These are phyloP conservation scores for Clunio marinus DNA, from an alignment of 2,888 invertebrate species.

Conservation along the genomic window DNA sequence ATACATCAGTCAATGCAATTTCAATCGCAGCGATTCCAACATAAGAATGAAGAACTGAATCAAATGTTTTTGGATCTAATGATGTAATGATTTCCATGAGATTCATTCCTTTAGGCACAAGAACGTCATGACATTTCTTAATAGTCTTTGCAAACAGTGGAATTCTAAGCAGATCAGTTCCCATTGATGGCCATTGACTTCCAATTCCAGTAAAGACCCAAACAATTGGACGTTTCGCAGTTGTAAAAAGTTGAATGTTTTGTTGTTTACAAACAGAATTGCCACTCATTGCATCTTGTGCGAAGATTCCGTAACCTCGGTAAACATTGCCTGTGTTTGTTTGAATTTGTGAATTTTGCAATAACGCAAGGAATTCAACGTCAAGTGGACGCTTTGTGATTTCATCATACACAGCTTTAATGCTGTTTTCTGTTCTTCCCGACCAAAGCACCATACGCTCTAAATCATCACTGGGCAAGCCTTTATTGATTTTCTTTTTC, in stretches of 20 bases:
- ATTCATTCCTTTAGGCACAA: slow-evolving; percentile 58
- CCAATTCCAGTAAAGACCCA: slow-evolving; percentile 92
- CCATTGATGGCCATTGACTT: slow-evolving; percentile 85
- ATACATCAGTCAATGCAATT: slow-evolving; percentile 58
- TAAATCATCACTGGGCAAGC: slow-evolving; percentile 57
- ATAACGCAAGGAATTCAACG: slow-evolving; percentile 55
- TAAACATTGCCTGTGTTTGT: slow-evolving; percentile 64
- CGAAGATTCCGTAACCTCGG: slow-evolving; percentile 65
- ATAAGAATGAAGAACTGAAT: slow-evolving; percentile 60
- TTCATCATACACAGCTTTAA: slow-evolving; percentile 59
- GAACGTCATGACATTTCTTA: slow-evolving; percentile 53
- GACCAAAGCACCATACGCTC: slow-evolving; percentile 66
- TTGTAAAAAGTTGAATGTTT: slow-evolving; percentile 59
- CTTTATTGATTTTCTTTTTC: slow-evolving; percentile 50
- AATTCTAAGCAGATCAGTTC: slow-evolving; percentile 63
- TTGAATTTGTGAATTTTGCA: slow-evolving; percentile 57
- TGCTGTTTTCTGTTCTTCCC: slow-evolving; percentile 69
- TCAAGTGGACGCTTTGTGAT: slow-evolving; percentile 57
- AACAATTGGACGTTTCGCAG: slow-evolving; percentile 69
- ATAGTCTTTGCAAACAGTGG: slow-evolving; percentile 67
- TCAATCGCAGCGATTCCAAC: slow-evolving; percentile 61
- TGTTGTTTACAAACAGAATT: slow-evolving; percentile 48
- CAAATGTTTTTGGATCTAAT: slow-evolving; percentile 56
- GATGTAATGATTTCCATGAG: slow-evolving; percentile 58
- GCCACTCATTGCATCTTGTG: slow-evolving; percentile 41